Percentiles rank a stretch among this genome's conserved stretches.
Conservation (phyloP, 2,113 vertebrate genomes). For the Tragelaphus buxtoni region DNA sequence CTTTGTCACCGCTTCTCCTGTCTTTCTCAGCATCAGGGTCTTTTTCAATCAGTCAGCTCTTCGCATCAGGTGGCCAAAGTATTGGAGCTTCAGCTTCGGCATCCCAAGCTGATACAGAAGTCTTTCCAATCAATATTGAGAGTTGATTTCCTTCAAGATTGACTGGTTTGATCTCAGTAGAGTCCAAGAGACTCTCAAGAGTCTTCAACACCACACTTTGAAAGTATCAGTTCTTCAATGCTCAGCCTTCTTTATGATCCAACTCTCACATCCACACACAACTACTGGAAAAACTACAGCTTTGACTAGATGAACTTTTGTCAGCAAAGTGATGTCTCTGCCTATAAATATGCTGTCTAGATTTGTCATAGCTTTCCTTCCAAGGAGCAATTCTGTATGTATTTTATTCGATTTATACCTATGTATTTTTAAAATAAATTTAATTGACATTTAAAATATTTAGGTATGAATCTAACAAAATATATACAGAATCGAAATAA, state of each 20-base stretch:
- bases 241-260: neutral
- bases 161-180: neutral
- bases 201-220: neutral
- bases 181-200: neutral
- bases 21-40: neutral
- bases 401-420: neutral
- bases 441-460: neutral
- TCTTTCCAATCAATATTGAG: neutral
- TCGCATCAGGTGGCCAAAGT: neutral
- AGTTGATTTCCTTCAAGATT: neutral
- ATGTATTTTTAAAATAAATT: neutral
- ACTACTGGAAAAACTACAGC: neutral
- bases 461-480: neutral
- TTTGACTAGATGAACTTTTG: neutral
- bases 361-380: neutral
- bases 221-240: neutral
- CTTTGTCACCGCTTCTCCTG: fast-evolving
- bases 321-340: neutral
- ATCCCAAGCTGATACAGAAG: neutral
- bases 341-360: neutral
- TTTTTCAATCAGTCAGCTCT: neutral
- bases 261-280: neutral
- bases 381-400: neutral
- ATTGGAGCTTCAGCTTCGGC: neutral
- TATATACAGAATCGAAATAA: neutral